These are phyloP conservation scores for Oreochromis aureus DNA, from an alignment of 2,113 vertebrate species.

Conservation along the genomic window DNA sequence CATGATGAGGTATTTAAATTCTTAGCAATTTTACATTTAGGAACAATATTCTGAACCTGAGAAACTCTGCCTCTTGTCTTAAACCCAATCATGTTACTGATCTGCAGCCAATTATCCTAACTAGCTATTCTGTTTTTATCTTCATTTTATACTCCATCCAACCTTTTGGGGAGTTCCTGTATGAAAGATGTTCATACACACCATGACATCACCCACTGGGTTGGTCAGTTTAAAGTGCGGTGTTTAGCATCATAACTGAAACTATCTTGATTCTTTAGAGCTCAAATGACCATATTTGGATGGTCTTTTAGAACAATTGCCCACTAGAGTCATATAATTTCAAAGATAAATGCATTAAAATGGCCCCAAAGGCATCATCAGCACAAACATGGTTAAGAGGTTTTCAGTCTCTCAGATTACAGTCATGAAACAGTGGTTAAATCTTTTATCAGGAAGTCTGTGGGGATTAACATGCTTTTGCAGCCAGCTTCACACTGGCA, in stretches of 20 bases:
- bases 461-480: not conserved
- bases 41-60: not conserved
- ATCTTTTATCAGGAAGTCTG: not conserved
- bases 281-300: not conserved
- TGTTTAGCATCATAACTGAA: not conserved
- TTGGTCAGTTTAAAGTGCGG: not conserved
- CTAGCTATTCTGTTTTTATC: not conserved
- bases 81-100: not conserved
- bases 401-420: not conserved
- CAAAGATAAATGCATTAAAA: not conserved
- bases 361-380: not conserved
- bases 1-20: not conserved
- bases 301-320: not conserved
- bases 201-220: not conserved
- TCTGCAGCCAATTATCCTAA: not conserved
- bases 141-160: not conserved
- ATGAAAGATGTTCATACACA: not conserved
- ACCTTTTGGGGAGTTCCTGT: not conserved
- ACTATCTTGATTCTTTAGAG: not conserved
- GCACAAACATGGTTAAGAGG: not conserved
- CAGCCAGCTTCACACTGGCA: not conserved
- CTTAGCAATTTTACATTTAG: not conserved
- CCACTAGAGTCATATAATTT: not conserved
- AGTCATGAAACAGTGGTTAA: not conserved
- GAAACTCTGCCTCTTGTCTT: not conserved